Base-by-base conservation (phyloP, 2,113 vertebrate genomes). In the Gobio gobio region DNA sequence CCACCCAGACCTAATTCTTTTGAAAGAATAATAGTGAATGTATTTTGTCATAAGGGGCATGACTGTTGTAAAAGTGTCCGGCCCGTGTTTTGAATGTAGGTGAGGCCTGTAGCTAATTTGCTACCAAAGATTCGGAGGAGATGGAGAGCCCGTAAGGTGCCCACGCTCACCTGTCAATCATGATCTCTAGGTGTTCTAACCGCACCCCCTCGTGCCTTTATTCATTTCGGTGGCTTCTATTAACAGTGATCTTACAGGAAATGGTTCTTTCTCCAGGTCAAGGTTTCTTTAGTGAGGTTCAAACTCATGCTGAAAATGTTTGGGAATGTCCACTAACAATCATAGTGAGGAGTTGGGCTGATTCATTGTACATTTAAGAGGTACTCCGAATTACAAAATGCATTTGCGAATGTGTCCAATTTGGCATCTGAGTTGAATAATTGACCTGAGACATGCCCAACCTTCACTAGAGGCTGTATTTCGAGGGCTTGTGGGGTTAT, bases 81-180 rank as follows among this genome's bases (percentile, higher is more conserved):
- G 63, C 59, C 63, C 51, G 12, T 78, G 56, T 84, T 86, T 83
- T 86, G 87, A 76, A 84, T 73, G 33, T 89, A 89, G 87, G 87
- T 66, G 54, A 40, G 58, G 78, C 78, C 78, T 47, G 58, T 70
- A 29, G 12, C 77, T 2, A 59, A 40, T 22, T 83, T 75, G 58
- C 87, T 89, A 70, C 81, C 82, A 76, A 89, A 85, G 84, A 78
- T 81, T 61, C 64, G 78, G 87, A 89, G 78, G 87, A 89, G 78
- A 74, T 85, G 87, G 14, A 56, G 81, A 58, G 59, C 36, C 77
- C 87, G 22, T 82, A 89, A 89, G 87, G 87, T 89, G 87, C 87
- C 73, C 54, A 36, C 78, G 58, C 77, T 78, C 7, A 33, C 7
- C 85, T 66, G 61, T 70, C 85, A 58, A 43, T 70, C 74, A 51